phyloP scores from a whole-genome alignment of 2,888 invertebrate genomes.

The Blastobasis lacticolella region DNA sequence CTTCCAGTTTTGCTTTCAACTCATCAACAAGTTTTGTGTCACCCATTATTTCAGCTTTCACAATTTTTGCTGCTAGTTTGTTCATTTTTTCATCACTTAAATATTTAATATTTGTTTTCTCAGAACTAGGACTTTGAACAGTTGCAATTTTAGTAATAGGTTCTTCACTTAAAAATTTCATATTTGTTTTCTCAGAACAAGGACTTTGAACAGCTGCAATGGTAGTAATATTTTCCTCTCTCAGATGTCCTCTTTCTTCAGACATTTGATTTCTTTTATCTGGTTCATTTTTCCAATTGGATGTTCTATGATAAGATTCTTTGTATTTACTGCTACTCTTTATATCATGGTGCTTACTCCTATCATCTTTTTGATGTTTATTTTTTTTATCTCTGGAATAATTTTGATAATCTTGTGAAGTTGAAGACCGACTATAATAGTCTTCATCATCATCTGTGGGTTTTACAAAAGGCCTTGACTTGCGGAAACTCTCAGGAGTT shows the following conservation, averaged over 20 bases:
- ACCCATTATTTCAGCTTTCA: conserved; percentile 96
- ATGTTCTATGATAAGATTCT: neutral
- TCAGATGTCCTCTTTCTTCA: too few species aligned
- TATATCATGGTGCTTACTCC: conserved; percentile 5
- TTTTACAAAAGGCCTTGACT: conserved; percentile 47
- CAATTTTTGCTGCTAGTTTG: conserved; percentile 88
- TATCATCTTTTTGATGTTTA: conserved; percentile 9
- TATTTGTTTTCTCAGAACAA: conserved; percentile 14
- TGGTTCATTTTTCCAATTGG: neutral
- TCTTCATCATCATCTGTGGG: conserved; percentile 44
- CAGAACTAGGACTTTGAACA: neutral
- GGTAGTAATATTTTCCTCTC: neutral
- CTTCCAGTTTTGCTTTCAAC: conserved; percentile 83
- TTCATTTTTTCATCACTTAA: conserved; percentile 91
- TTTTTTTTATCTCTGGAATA: neutral
- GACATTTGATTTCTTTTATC: conserved; percentile 7
- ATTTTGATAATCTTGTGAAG: conserved; percentile 4
- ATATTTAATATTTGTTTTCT: conserved; percentile 32
- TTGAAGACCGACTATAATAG: conserved; percentile 29
- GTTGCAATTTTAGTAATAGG: conserved; percentile 1
- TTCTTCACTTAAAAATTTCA: conserved; percentile 1
- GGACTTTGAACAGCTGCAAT: neutral
- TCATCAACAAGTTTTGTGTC: conserved; percentile 79
- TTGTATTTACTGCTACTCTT: neutral
- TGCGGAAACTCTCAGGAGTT: conserved; percentile 44